These are phyloP conservation scores for Parasteatoda lunata DNA, from an alignment of 2,888 invertebrate species.

Conservation along the genomic window DNA sequence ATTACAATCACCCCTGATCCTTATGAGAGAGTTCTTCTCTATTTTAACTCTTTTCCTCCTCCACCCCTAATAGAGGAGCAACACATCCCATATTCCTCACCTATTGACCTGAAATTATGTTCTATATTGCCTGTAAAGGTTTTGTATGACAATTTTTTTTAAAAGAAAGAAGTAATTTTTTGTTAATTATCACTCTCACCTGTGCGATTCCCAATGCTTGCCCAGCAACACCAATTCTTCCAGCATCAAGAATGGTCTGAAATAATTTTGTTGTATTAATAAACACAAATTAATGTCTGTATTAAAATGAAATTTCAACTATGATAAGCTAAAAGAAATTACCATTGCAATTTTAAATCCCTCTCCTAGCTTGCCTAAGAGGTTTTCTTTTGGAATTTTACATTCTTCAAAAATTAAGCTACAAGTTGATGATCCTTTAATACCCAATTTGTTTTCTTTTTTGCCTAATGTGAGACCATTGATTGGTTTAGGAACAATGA, in stretches of 20 bases:
- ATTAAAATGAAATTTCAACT: neutral
- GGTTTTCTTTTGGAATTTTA: conserved; percentile 84
- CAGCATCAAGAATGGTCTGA: conserved; percentile 80
- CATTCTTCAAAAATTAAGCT: conserved; percentile 95
- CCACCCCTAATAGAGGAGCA: too few relatives aligned
- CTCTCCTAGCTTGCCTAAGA: conserved; percentile 87
- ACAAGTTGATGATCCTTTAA: conserved; percentile 89
- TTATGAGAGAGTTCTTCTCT: too few relatives aligned
- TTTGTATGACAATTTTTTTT: neutral
- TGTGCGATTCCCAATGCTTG: conserved; percentile 96
- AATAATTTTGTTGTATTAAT: conserved; percentile 68
- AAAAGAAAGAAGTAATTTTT: too few relatives aligned
- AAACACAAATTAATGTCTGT: conserved; percentile 51
- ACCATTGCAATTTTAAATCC: conserved; percentile 98
- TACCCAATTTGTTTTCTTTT: conserved; percentile 95
- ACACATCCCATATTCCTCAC: too few relatives aligned
- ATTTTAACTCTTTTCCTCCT: too few relatives aligned
- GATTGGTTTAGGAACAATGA: conserved; percentile 87
- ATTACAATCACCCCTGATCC: too few relatives aligned
- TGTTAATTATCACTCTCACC: conserved; percentile 70
- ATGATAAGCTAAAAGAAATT: conserved; percentile 76
- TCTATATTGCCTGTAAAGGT: neutral
- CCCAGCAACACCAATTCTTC: conserved; percentile 93
- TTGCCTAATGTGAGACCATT: conserved; percentile 88
- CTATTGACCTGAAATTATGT: too few relatives aligned